Evolutionary conservation across 2,888 invertebrate species (phyloP).

Genomic region (Ctena decussata): DNA sequence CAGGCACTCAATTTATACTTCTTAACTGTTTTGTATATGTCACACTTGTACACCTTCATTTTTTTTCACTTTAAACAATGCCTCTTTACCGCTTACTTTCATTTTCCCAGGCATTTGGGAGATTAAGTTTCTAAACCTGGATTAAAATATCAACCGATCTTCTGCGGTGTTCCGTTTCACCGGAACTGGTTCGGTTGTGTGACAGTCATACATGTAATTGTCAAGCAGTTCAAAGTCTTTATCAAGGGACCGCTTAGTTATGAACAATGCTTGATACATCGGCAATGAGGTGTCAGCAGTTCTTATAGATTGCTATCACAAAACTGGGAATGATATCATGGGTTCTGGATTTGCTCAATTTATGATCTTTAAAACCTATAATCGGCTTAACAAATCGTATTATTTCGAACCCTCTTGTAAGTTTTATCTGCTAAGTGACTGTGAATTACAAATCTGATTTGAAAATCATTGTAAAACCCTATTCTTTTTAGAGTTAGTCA

Average conservation of each 20-base stretch:
- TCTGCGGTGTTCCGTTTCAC: background rate
- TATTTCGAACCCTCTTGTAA: background rate
- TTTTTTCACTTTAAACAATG: background rate
- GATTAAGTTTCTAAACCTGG: background rate
- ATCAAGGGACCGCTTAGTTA: background rate
- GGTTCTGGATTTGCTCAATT: slow-evolving; percentile 4
- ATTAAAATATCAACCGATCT: background rate
- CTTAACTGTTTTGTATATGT: too few relatives aligned
- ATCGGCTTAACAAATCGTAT: background rate
- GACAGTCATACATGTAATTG: background rate
- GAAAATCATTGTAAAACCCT: background rate
- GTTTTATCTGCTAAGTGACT: slow-evolving; percentile 10
- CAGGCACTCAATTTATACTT: too few relatives aligned
- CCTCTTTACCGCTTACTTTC: background rate
- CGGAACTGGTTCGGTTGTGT: background rate
- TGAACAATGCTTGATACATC: background rate
- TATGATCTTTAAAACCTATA: slow-evolving; percentile 2
- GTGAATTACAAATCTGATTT: slow-evolving; percentile 2
- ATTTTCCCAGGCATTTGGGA: background rate
- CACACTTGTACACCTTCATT: too few relatives aligned
- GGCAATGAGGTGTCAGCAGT: background rate
- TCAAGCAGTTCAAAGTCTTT: background rate
- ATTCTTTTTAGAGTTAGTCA: background rate
- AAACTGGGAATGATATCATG: background rate
- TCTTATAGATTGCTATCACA: background rate